Conservation (phyloP, 2,797 vertebrate species). For the Mallotus villosus region DNA sequence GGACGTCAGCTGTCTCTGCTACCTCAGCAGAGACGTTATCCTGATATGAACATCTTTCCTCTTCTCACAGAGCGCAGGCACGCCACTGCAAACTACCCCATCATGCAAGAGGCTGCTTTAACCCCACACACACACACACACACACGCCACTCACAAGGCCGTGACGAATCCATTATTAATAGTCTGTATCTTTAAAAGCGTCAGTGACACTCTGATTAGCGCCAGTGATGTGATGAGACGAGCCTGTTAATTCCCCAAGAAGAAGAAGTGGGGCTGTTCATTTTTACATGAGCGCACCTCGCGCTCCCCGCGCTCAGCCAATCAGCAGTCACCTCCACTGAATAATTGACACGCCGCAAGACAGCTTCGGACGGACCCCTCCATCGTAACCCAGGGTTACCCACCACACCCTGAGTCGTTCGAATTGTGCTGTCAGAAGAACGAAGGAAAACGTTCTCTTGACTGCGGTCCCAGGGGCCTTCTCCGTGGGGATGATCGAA, state of each 20-base stretch:
- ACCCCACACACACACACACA: background rate
- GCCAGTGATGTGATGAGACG: conserved; percentile 22
- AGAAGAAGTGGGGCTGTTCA: conserved; percentile 13
- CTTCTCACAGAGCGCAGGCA: background rate
- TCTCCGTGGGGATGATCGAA: conserved; percentile 9
- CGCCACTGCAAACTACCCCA: background rate
- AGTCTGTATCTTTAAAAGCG: conserved; percentile 26
- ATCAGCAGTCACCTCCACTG: conserved; percentile 3
- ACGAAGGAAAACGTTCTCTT: background rate
- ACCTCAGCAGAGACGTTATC: background rate
- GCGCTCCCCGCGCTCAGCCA: conserved; percentile 1
- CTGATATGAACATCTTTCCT: conserved; percentile 1
- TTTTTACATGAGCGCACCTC: conserved; percentile 31
- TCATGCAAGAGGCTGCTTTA: background rate
- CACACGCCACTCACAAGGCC: background rate
- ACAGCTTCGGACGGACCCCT: background rate
- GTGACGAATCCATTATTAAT: conserved; percentile 27
- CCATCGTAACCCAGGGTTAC: background rate
- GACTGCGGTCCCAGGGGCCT: no score
- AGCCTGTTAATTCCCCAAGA: conserved; percentile 16
- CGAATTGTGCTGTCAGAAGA: background rate
- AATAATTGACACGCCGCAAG: conserved; percentile 30
- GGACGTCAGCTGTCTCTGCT: background rate
- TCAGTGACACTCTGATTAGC: conserved; percentile 24
- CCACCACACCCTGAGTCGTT: background rate